A percentile compares a stretch with the other conserved stretches of the same genome.
phyloP scores from a whole-genome alignment of 2,113 vertebrate species.

The Halcyon senegalensis region DNA sequence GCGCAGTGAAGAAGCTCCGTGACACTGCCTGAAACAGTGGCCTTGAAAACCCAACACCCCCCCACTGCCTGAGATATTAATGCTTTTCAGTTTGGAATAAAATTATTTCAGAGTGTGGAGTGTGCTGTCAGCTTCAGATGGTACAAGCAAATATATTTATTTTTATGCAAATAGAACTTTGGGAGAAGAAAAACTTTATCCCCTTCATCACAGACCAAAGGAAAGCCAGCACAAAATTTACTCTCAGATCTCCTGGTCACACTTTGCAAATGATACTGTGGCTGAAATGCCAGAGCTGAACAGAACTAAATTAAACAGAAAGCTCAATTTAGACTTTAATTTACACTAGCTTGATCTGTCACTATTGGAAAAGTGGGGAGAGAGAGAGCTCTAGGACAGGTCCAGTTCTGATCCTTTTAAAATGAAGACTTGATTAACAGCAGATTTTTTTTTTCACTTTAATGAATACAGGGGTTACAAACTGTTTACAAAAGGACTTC shows the following conservation, averaged over 20 bases:
- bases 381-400: neutral
- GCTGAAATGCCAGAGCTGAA: neutral
- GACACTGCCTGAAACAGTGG: neutral
- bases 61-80: neutral
- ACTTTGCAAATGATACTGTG: neutral
- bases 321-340: neutral
- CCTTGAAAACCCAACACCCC: neutral
- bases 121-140: neutral
- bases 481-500: conserved; percentile 24
- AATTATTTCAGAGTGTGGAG: neutral
- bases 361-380: neutral
- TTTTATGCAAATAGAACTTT: neutral
- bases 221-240: neutral
- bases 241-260: neutral
- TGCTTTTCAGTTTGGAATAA: neutral
- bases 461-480: conserved; percentile 13
- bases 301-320: neutral
- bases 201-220: accelerated
- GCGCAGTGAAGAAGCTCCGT: neutral
- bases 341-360: neutral
- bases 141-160: neutral
- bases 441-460: neutral
- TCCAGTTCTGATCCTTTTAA: conserved; percentile 28
- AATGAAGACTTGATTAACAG: conserved; percentile 38
- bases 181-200: neutral